These are phyloP conservation scores for Cheirogaleus medius DNA, from an alignment of 2,113 vertebrate genomes.

Conservation along the genomic window DNA sequence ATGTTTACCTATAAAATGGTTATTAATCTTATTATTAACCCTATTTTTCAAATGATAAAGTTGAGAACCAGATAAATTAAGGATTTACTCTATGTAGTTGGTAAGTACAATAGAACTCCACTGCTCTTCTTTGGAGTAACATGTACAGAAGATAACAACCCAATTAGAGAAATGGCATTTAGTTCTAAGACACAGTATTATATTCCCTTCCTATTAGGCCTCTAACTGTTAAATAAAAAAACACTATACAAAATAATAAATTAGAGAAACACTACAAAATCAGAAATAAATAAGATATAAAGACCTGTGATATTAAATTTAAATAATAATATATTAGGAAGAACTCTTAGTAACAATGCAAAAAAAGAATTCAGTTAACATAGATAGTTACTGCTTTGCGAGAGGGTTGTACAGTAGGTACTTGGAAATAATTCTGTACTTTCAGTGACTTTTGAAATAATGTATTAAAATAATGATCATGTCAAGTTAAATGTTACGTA, in stretches of 20 bases:
- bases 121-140: neutral
- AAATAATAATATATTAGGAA: neutral
- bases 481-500: neutral
- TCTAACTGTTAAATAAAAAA: neutral
- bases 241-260: neutral
- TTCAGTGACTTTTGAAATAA: neutral
- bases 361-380: neutral
- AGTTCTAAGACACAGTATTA: neutral
- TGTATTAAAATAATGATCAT: neutral
- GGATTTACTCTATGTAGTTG: neutral
- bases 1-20: neutral
- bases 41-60: neutral
- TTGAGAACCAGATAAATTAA: neutral
- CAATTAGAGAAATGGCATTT: neutral
- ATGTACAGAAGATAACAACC: neutral
- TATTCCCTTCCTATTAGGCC: neutral
- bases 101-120: neutral
- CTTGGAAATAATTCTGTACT: neutral
- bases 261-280: neutral
- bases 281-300: neutral
- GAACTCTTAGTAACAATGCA: neutral
- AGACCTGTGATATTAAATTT: neutral
- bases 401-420: neutral
- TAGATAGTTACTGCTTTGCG: neutral
- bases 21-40: neutral